phyloP scores from a whole-genome alignment of 1,140 invertebrate species.

The Lasioglossum baleicum region DNA sequence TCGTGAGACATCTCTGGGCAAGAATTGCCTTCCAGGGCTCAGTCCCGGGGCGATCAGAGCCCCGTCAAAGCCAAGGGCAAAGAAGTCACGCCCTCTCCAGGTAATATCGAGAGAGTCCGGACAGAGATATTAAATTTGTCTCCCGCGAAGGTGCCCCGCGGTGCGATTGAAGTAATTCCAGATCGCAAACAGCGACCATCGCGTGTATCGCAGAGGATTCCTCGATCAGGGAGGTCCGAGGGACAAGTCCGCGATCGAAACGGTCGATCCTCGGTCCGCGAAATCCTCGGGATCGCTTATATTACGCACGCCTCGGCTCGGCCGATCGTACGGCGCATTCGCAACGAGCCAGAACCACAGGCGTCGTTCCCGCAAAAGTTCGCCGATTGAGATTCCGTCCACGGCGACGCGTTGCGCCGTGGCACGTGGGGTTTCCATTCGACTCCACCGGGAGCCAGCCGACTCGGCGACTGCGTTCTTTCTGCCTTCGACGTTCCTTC shows the following conservation, averaged over 20 bases:
- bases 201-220: no score
- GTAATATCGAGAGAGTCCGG: no score
- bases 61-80: no score
- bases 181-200: no score
- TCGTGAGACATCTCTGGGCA: no score
- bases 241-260: no score
- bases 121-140: no score
- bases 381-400: conserved; percentile 49
- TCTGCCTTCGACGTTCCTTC: conserved; percentile 13
- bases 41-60: no score
- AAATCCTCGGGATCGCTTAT: conserved; percentile 11
- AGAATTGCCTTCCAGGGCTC: no score
- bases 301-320: conserved; percentile 39
- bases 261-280: conserved; percentile 2
- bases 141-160: no score
- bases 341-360: conserved; percentile 42
- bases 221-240: conserved; percentile 1
- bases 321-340: conserved; percentile 37
- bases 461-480: conserved; percentile 4
- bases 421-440: conserved; percentile 64
- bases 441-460: conserved; percentile 23
- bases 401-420: conserved; percentile 54
- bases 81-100: no score
- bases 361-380: conserved; percentile 53
- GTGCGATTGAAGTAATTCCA: no score